These are phyloP conservation scores for Erebia ligea DNA, from an alignment of 2,888 invertebrate species.

Conservation along the genomic window DNA sequence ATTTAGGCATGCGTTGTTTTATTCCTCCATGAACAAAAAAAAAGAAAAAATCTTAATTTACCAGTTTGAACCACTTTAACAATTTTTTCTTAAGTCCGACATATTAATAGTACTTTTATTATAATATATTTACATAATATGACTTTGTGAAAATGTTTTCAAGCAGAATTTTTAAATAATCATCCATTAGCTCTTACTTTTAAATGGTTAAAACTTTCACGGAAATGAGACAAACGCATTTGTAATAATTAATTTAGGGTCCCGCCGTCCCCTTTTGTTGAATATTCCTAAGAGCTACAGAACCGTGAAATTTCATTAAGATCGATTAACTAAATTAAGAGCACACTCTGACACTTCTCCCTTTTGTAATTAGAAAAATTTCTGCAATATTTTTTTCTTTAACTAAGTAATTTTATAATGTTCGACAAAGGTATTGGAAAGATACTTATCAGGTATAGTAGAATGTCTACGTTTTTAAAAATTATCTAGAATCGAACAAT, in stretches of 20 bases:
- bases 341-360: constrained; percentile 35
- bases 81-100: no score
- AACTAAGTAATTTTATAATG: neutral
- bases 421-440: neutral
- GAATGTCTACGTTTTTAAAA: no score
- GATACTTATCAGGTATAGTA: no score
- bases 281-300: constrained; percentile 42
- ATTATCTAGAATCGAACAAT: no score
- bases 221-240: constrained; percentile 46
- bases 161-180: neutral
- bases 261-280: constrained; percentile 34
- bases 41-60: no score
- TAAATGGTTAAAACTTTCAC: constrained; percentile 38
- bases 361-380: constrained; percentile 32
- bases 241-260: constrained; percentile 46
- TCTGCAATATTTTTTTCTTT: constrained; percentile 5
- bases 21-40: no score
- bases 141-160: no score
- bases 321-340: constrained; percentile 45
- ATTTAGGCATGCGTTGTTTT: no score
- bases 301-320: constrained; percentile 46
- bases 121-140: no score
- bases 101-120: no score
- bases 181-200: constrained; percentile 6
- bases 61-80: no score